Conservation (phyloP, 2,113 vertebrate species). For the Pandion haliaetus region DNA sequence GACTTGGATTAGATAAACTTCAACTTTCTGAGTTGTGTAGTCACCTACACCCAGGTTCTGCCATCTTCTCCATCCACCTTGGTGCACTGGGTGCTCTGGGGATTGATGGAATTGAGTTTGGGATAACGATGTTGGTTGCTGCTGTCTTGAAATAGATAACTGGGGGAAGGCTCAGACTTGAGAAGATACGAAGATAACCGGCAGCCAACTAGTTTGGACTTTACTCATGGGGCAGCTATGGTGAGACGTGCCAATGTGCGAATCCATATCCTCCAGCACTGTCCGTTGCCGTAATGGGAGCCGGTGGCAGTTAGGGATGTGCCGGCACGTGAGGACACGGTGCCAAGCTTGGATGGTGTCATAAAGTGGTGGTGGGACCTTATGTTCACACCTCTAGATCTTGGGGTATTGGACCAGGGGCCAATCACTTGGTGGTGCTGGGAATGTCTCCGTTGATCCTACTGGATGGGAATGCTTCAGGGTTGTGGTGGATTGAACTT, state of each 20-base stretch:
- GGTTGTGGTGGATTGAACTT: background rate
- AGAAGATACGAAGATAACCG: fast-evolving
- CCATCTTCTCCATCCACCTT: background rate
- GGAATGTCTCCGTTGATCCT: background rate
- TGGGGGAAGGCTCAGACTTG: background rate
- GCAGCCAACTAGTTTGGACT: background rate
- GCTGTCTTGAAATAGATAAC: background rate
- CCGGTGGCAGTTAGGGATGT: background rate
- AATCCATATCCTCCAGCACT: background rate
- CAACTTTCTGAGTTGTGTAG: background rate
- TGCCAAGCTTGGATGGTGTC: background rate
- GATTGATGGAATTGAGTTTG: background rate
- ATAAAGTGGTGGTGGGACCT: background rate
- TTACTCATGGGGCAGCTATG: background rate
- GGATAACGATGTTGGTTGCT: background rate
- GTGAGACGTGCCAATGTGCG: fast-evolving
- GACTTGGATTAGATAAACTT: background rate
- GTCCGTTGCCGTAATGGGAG: too few relatives aligned
- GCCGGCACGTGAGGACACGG: background rate
- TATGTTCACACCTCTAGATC: too few relatives aligned
- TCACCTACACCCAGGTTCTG: too few relatives aligned
- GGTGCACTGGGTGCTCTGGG: too few relatives aligned
- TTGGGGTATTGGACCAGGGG: background rate
- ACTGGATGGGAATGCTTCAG: background rate
- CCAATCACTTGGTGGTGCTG: background rate